Percentiles rank a stretch among this genome's conserved stretches.
Evolutionary conservation across 1,140 invertebrate genomes (phyloP).

Genomic region (Leptinotarsa undecemlineata): DNA sequence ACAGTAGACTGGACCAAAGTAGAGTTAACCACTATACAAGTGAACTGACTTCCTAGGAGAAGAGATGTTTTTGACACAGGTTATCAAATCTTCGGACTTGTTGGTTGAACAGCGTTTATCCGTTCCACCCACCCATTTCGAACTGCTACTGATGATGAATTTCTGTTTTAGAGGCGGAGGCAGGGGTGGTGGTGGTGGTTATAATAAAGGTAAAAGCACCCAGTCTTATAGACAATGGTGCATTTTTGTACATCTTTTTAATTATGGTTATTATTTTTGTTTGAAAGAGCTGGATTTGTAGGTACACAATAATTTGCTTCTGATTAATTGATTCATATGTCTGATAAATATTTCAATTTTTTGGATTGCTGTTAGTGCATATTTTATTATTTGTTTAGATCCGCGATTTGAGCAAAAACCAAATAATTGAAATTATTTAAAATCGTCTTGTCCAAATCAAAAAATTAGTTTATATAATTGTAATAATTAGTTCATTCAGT

Average conservation of each 20-base stretch:
- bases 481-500: background rate
- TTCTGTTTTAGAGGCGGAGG: conserved; percentile 55
- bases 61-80: conserved; percentile 21
- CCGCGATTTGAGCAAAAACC: conserved; percentile 26
- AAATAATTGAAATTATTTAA: conserved; percentile 23
- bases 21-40: conserved; percentile 24
- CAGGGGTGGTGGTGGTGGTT: conserved; percentile 53
- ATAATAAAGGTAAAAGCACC: conserved; percentile 55
- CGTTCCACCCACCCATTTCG: conserved; percentile 37
- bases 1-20: conserved; percentile 12
- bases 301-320: background rate
- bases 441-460: background rate
- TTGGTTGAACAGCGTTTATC: conserved; percentile 14
- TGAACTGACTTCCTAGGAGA: conserved; percentile 15
- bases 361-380: conserved; percentile 11
- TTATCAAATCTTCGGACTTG: conserved; percentile 21
- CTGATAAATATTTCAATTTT: background rate
- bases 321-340: background rate
- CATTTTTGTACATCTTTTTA: conserved; percentile 50
- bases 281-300: conserved; percentile 13
- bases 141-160: conserved; percentile 51
- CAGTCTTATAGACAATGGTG: conserved; percentile 43
- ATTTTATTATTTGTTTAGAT: conserved; percentile 14
- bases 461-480: background rate
- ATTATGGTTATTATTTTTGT: conserved; percentile 40